Percentiles rank a stretch among this genome's conserved stretches.
Evolutionary conservation across 2,113 vertebrate genomes (phyloP).

Genomic region (Oreotrochilus melanogaster): DNA sequence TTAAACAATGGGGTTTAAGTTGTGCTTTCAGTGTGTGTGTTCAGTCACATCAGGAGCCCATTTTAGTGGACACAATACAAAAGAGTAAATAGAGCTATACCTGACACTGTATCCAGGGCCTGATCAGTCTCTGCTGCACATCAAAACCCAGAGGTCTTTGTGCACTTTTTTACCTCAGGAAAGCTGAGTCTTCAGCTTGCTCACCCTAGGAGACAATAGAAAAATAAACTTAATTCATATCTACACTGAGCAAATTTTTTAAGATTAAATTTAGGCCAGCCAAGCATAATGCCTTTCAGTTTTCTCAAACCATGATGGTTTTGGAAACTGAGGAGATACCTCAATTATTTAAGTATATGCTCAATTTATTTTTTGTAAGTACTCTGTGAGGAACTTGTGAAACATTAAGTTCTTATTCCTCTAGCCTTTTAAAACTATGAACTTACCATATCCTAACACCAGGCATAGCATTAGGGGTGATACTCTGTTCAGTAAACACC

Average conservation of each 20-base stretch:
- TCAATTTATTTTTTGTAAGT: not conserved
- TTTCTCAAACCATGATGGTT: not conserved
- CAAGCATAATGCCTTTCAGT: not conserved
- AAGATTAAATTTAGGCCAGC: not conserved
- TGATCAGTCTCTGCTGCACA: not conserved
- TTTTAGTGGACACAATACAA: not conserved
- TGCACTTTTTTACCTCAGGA: not conserved
- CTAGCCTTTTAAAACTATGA: not conserved
- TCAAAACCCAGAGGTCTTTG: not conserved
- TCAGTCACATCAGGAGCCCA: not conserved
- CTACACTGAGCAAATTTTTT: not conserved
- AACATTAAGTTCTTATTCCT: not conserved
- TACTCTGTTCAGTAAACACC: not conserved
- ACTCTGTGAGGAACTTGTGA: not conserved
- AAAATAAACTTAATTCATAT: not conserved
- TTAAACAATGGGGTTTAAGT: not conserved
- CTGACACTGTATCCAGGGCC: not conserved
- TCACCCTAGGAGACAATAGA: not conserved
- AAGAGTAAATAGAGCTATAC: not conserved
- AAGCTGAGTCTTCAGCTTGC: not conserved
- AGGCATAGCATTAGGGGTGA: not conserved
- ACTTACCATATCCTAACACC: rapidly evolving
- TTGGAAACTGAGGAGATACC: rapidly evolving
- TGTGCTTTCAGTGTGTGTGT: not conserved
- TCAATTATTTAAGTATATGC: not conserved